Percentiles rank a stretch among this genome's conserved stretches.
Evolutionary conservation across 2,888 invertebrate genomes (phyloP).

Genomic region (Danaus chrysippus): DNA sequence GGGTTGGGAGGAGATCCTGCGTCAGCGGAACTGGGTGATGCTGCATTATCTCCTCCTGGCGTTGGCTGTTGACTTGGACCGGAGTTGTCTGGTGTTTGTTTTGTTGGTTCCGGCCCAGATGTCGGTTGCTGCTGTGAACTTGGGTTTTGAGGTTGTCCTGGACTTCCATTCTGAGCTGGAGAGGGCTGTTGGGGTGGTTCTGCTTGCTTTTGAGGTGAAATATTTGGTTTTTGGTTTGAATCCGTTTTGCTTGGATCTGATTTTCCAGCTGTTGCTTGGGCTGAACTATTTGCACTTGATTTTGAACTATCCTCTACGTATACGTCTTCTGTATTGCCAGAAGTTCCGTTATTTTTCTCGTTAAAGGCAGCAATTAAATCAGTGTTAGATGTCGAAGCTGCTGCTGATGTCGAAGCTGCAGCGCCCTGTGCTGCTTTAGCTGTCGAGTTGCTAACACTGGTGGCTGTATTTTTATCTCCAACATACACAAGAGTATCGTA

Average conservation of each 20-base stretch:
- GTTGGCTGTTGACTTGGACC: not conserved
- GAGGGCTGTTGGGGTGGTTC: not conserved
- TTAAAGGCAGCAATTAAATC: constrained; percentile 32
- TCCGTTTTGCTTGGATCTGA: not conserved
- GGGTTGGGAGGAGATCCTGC: too few species aligned
- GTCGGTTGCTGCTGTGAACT: not conserved
- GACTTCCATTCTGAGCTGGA: not conserved
- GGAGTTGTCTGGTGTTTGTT: too few species aligned
- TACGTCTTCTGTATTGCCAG: constrained; percentile 30
- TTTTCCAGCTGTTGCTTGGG: constrained; percentile 17
- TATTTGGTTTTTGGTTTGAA: not conserved
- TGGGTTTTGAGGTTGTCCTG: not conserved
- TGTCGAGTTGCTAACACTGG: constrained; percentile 28
- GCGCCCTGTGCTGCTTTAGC: constrained; percentile 23
- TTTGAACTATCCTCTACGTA: constrained; percentile 30
- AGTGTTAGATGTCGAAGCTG: constrained; percentile 30
- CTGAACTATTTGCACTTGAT: constrained; percentile 27
- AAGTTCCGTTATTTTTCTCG: constrained; percentile 24
- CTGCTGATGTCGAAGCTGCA: constrained; percentile 27
- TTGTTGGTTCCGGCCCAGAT: too few species aligned
- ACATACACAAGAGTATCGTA: constrained; percentile 32
- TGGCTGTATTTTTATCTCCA: constrained; percentile 30
- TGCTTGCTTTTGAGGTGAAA: constrained; percentile 2
- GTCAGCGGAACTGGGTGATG: not conserved
- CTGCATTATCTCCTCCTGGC: not conserved